A percentile compares a stretch with the other conserved stretches of the same genome.
Conservation (phyloP, 2,113 vertebrate genomes). For the Mungos mungo region DNA sequence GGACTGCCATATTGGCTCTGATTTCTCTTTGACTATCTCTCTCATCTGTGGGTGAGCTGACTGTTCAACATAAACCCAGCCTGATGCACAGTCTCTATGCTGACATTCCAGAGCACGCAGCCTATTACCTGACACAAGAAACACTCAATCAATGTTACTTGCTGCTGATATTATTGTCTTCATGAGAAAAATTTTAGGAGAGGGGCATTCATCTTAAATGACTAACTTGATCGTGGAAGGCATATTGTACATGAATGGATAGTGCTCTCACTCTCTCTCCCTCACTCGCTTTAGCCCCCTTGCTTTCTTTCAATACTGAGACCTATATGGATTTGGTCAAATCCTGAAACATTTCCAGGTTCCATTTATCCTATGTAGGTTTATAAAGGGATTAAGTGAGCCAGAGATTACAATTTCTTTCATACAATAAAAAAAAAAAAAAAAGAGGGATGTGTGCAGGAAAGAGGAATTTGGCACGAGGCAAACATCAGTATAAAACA, state of each 20-base stretch:
- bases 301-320: neutral
- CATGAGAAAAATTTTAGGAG: neutral
- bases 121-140: neutral
- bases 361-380: slow-evolving; percentile 28
- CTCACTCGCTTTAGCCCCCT: neutral
- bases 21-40: neutral
- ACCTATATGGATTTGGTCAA: neutral
- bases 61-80: neutral
- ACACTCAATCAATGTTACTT: neutral
- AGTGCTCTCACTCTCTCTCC: neutral
- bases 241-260: neutral
- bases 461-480: slow-evolving; percentile 56
- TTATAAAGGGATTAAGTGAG: slow-evolving; percentile 35
- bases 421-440: neutral
- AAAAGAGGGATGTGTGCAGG: neutral
- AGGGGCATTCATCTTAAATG: neutral
- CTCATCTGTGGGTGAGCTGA: neutral
- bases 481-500: slow-evolving; percentile 56
- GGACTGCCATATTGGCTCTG: neutral
- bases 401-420: slow-evolving; percentile 48
- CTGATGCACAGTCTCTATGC: neutral
- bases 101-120: neutral
- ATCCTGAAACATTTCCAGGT: slow-evolving; percentile 38
- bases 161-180: neutral
- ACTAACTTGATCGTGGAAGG: neutral